phyloP scores from a whole-genome alignment of 2,888 invertebrate genomes.

The Eupithecia tripunctaria region DNA sequence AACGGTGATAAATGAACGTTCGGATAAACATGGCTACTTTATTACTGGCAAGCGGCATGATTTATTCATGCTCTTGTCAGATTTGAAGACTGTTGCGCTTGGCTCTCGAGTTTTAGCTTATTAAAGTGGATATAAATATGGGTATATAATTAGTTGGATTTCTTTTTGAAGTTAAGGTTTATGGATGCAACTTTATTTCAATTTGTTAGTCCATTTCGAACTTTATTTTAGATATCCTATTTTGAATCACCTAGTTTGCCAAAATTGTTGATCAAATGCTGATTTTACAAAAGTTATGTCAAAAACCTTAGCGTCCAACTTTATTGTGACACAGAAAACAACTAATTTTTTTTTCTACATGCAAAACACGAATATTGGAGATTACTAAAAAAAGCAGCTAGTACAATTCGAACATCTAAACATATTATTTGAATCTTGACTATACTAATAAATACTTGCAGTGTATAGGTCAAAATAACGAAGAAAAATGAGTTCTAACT shows the following conservation, averaged over 20 bases:
- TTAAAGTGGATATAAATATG: not conserved
- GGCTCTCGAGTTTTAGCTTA: constrained; percentile 45
- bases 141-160: not conserved
- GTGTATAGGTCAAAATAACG: not conserved
- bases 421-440: not conserved
- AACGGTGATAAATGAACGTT: constrained; percentile 78
- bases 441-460: not conserved
- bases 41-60: constrained; percentile 79
- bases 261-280: no score
- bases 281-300: not conserved
- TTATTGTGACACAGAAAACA: not conserved
- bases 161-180: not conserved
- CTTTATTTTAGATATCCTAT: not conserved
- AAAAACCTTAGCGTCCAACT: not conserved
- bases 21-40: constrained; percentile 82
- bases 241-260: not conserved
- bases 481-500: constrained; percentile 15
- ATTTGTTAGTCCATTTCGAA: not conserved
- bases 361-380: not conserved
- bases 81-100: constrained; percentile 73
- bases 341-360: not conserved
- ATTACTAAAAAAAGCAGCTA: not conserved
- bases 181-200: no score
- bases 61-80: constrained; percentile 81
- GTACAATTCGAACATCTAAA: no score